Evolutionary conservation across 2,797 vertebrate species (phyloP).

Genomic region (Phoebastria nigripes): DNA sequence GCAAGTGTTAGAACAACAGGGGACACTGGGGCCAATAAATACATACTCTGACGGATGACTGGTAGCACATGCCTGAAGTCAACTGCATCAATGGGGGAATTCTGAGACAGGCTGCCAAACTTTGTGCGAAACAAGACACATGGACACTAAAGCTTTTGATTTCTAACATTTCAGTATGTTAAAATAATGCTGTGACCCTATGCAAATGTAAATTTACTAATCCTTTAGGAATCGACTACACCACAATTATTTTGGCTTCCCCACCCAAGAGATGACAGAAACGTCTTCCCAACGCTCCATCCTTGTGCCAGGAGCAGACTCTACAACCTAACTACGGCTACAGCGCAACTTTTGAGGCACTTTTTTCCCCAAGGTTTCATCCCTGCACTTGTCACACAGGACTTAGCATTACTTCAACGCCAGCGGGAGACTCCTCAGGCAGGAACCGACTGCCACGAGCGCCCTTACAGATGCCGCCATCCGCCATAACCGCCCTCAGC

Average conservation of each 20-base stretch:
- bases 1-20: background rate
- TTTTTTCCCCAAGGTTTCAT: fast-evolving
- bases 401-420: fast-evolving
- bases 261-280: background rate
- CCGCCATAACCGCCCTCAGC: fast-evolving
- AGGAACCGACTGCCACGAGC: background rate
- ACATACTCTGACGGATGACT: background rate
- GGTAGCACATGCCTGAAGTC: background rate
- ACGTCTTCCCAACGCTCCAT: fast-evolving
- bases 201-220: background rate
- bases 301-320: background rate
- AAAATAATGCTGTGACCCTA: fast-evolving
- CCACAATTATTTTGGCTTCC: background rate
- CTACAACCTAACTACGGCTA: fast-evolving
- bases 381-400: fast-evolving
- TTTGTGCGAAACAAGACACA: fast-evolving
- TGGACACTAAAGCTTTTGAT: fast-evolving
- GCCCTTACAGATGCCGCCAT: background rate
- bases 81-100: fast-evolving
- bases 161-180: background rate
- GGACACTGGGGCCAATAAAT: background rate
- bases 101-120: background rate
- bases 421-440: background rate
- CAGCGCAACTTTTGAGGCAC: fast-evolving
- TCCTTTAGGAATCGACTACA: background rate